Percentiles rank a stretch among this genome's conserved stretches.
These are phyloP conservation scores for Drosophila navojoa DNA, from an alignment of 1,140 invertebrate genomes.

Conservation along the genomic window DNA sequence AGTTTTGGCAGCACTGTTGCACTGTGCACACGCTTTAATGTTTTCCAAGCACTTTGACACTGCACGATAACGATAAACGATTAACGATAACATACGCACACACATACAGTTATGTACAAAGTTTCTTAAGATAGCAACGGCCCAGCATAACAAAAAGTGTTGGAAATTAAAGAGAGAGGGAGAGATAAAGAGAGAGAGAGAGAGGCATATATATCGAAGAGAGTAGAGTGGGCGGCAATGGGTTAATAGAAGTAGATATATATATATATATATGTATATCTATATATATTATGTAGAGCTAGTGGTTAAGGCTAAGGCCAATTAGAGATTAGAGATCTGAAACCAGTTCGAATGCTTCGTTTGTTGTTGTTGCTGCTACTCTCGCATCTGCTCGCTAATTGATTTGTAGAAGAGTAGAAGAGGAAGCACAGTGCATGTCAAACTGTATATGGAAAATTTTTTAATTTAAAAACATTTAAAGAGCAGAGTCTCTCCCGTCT, in stretches of 20 bases:
- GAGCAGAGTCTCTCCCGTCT: background rate
- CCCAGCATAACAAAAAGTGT: slow-evolving; percentile 40
- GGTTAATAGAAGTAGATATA: slow-evolving; percentile 42
- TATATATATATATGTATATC: slow-evolving; percentile 1
- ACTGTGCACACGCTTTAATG: slow-evolving; percentile 14
- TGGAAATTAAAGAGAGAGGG: slow-evolving; percentile 4
- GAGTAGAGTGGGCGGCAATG: slow-evolving; percentile 59
- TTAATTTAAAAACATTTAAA: slow-evolving; percentile 41
- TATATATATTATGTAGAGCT: background rate
- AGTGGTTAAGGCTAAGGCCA: slow-evolving; percentile 43
- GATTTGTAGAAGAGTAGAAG: slow-evolving; percentile 27
- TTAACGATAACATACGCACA: slow-evolving; percentile 10
- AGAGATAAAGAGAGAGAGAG: background rate
- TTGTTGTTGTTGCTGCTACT: slow-evolving; percentile 23
- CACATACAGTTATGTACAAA: slow-evolving; percentile 12
- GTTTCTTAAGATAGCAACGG: slow-evolving; percentile 29
- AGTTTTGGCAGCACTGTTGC: slow-evolving; percentile 34
- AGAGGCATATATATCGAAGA: too few relatives aligned
- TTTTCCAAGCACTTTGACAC: slow-evolving; percentile 56
- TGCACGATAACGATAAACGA: slow-evolving; percentile 47
- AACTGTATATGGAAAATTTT: slow-evolving; percentile 75
- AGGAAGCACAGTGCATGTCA: slow-evolving; percentile 49
- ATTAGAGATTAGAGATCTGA: slow-evolving; percentile 36
- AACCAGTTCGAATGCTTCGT: slow-evolving; percentile 68
- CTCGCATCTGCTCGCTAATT: slow-evolving; percentile 65